phyloP scores from a whole-genome alignment of 2,888 invertebrate species.

The Stegophylla sp. region DNA sequence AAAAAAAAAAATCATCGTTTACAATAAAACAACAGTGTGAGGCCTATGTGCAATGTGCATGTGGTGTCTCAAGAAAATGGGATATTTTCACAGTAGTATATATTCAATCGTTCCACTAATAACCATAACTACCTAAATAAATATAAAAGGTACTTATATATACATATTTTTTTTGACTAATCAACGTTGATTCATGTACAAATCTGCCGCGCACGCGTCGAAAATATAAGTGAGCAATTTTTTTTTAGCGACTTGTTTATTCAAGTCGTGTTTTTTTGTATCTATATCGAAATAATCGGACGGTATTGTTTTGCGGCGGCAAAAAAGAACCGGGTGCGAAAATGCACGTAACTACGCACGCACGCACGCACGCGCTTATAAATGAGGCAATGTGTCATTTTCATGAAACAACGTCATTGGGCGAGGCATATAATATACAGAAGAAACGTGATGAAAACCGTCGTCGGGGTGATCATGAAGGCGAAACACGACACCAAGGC shows the following conservation, averaged over 20 bases:
- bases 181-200: conserved; percentile 16
- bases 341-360: neutral
- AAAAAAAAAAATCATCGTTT: no score
- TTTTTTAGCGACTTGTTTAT: no score
- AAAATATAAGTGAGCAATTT: neutral
- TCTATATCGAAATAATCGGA: neutral
- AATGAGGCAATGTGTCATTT: conserved; percentile 47
- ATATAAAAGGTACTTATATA: neutral
- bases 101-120: no score
- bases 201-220: neutral
- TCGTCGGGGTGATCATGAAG: conserved; percentile 51
- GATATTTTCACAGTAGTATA: no score
- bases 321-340: conserved; percentile 8
- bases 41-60: no score
- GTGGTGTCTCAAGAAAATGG: no score
- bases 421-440: conserved; percentile 33
- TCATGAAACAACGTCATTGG: conserved; percentile 28
- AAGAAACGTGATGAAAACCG: conserved; percentile 53
- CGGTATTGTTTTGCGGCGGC: neutral
- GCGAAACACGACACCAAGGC: conserved; percentile 59
- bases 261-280: neutral
- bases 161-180: conserved; percentile 14
- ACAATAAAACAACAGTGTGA: no score
- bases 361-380: neutral
- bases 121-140: neutral